Conservation (phyloP, 2,797 vertebrate genomes). For the Pipistrellus kuhlii region DNA sequence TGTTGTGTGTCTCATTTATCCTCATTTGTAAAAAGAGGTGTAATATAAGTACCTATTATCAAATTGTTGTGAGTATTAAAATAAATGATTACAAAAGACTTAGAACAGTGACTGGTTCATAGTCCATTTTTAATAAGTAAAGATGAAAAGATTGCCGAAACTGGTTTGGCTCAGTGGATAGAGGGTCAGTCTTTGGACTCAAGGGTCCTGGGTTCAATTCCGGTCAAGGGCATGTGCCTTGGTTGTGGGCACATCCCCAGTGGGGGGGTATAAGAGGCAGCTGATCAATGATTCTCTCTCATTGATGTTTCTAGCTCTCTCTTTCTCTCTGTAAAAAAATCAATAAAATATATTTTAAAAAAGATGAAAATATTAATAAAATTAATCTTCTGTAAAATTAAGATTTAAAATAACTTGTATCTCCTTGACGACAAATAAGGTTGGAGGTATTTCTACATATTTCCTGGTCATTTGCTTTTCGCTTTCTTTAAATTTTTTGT, state of each 20-base stretch:
- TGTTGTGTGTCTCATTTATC: neutral
- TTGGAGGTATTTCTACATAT: neutral
- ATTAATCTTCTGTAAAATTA: neutral
- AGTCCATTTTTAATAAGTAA: neutral
- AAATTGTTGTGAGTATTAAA: neutral
- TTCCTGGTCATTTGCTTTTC: neutral
- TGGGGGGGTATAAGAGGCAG: no score
- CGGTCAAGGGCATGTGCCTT: no score
- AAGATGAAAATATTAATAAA: conserved; percentile 18
- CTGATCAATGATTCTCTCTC: no score
- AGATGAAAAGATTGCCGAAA: conserved; percentile 2
- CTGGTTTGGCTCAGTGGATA: no score
- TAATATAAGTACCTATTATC: neutral
- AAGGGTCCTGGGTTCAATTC: no score
- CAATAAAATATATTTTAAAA: no score
- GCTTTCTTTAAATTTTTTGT: conserved; percentile 1
- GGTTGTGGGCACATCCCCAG: no score
- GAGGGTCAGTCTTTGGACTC: no score
- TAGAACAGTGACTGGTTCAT: neutral
- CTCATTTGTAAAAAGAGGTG: neutral
- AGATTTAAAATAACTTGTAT: neutral
- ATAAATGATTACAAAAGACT: conserved; percentile 24
- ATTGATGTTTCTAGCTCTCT: no score
- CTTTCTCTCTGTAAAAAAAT: no score
- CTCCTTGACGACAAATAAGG: neutral